Conservation (phyloP, 2,797 vertebrate genomes). For the Malurus leucopterus region DNA sequence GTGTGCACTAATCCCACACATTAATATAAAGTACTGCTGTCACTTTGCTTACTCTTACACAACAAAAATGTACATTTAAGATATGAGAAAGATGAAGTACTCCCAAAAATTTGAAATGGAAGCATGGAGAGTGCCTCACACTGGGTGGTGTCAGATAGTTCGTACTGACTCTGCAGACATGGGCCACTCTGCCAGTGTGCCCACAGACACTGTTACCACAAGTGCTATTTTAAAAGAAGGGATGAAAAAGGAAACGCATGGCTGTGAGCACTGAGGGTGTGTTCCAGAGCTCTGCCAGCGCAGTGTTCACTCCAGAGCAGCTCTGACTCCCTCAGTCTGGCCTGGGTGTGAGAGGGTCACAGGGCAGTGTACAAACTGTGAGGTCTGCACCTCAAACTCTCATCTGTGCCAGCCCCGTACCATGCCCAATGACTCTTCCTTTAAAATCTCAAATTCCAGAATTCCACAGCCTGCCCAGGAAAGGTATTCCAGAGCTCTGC, state of each 20-base stretch:
- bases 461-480: background rate
- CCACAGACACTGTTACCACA: background rate
- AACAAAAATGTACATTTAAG: background rate
- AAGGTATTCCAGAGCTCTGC: background rate
- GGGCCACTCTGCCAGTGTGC: background rate
- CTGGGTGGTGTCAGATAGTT: accelerated
- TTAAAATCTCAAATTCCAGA: background rate
- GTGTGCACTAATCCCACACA: background rate
- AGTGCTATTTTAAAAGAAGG: background rate
- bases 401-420: background rate
- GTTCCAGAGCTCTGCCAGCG: background rate
- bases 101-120: background rate
- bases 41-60: background rate
- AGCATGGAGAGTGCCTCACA: background rate
- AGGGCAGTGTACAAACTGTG: accelerated
- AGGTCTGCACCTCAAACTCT: background rate
- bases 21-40: background rate
- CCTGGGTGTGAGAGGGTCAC: background rate
- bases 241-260: background rate
- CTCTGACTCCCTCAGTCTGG: background rate
- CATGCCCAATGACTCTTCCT: background rate
- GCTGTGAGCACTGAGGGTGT: background rate
- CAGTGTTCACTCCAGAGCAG: background rate
- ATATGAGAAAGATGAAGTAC: background rate
- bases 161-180: accelerated